Evolutionary conservation across 2,797 vertebrate species (phyloP).

Genomic region (Huso huso): DNA sequence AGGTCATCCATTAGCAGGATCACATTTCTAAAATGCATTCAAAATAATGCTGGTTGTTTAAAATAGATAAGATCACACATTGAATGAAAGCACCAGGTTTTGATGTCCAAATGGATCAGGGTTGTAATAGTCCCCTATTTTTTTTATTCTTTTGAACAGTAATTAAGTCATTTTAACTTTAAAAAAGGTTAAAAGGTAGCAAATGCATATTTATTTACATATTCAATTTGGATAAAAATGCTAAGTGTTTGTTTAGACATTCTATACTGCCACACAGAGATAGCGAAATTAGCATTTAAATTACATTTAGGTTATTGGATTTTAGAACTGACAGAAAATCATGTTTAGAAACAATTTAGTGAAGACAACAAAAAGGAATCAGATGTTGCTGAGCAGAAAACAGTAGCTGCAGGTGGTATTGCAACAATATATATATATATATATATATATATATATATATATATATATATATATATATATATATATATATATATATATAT

Average conservation of each 20-base stretch:
- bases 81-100: constrained; percentile 33
- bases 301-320: background rate
- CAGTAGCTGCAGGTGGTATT: too few species aligned
- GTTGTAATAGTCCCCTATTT: constrained; percentile 11
- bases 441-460: too few species aligned
- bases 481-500: too few species aligned
- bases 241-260: background rate
- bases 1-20: constrained; percentile 51
- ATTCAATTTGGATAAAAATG: too few species aligned
- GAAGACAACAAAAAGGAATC: background rate
- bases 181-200: background rate
- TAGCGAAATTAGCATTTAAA: constrained; percentile 7
- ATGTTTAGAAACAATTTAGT: constrained; percentile 3
- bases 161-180: too few species aligned
- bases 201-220: background rate
- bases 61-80: constrained; percentile 47
- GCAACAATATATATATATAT: background rate
- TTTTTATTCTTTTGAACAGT: background rate
- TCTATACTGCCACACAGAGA: background rate
- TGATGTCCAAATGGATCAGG: background rate
- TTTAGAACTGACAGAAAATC: constrained; percentile 4
- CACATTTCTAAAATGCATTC: constrained; percentile 51
- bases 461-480: too few species aligned
- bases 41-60: constrained; percentile 42
- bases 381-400: background rate